Conservation (phyloP, 1,140 invertebrate genomes). For the Euborellia annulipes region DNA sequence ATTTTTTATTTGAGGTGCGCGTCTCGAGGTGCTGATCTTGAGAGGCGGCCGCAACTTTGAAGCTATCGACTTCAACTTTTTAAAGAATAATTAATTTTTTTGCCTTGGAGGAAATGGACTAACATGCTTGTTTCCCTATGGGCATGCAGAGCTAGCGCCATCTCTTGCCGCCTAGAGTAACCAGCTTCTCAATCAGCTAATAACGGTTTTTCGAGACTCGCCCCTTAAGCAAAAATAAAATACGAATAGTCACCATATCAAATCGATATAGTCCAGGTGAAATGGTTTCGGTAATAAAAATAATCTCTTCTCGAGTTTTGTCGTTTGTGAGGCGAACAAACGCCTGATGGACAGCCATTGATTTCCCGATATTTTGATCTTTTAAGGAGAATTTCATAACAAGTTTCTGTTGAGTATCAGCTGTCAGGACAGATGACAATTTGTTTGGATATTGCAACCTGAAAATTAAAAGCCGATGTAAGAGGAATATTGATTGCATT, state of each 20-base stretch:
- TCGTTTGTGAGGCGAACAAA: conserved; percentile 65
- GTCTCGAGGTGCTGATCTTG: too few species aligned
- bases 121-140: too few species aligned
- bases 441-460: conserved; percentile 59
- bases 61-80: too few species aligned
- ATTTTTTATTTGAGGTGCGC: too few species aligned
- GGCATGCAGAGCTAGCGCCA: too few species aligned
- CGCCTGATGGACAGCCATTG: conserved; percentile 75
- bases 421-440: conserved; percentile 47
- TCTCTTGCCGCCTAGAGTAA: too few species aligned
- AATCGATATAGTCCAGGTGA: conserved; percentile 70
- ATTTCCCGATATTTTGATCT: conserved; percentile 48
- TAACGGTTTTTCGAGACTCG: too few species aligned
- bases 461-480: background rate
- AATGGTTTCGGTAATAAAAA: conserved; percentile 88
- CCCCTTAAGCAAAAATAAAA: conserved; percentile 11
- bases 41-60: too few species aligned
- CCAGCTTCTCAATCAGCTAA: too few species aligned
- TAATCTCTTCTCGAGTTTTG: conserved; percentile 60
- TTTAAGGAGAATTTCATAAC: conserved; percentile 64
- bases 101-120: too few species aligned
- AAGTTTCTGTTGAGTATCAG: conserved; percentile 80
- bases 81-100: too few species aligned
- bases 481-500: too few species aligned
- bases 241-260: conserved; percentile 63